phyloP scores from a whole-genome alignment of 1,140 invertebrate species.

The Pseudomyrmex gracilis region DNA sequence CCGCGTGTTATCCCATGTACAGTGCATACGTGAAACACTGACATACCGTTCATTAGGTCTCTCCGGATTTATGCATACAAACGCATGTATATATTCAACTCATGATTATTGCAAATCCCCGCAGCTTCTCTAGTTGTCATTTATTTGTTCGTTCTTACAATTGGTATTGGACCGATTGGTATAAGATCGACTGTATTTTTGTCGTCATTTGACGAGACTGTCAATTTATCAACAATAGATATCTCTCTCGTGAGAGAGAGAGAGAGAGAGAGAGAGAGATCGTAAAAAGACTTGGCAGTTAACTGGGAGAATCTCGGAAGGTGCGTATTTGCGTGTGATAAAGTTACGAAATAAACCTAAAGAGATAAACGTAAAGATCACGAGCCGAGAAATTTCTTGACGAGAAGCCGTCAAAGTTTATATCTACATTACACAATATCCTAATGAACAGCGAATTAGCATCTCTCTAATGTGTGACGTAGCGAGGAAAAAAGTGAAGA shows the following conservation, averaged over 20 bases:
- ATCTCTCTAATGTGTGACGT: slow-evolving; percentile 43
- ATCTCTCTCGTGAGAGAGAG: not conserved
- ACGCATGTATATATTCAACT: not conserved
- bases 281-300: slow-evolving; percentile 29
- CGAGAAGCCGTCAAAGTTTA: slow-evolving; percentile 35
- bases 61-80: slow-evolving; percentile 34
- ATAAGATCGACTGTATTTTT: slow-evolving; percentile 62
- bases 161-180: slow-evolving; percentile 7
- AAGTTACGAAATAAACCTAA: slow-evolving; percentile 56
- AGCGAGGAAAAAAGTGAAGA: slow-evolving; percentile 25
- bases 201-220: not conserved
- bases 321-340: slow-evolving; percentile 54
- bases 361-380: slow-evolving; percentile 59
- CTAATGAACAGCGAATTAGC: slow-evolving; percentile 75
- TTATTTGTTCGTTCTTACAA: slow-evolving; percentile 7
- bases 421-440: slow-evolving; percentile 48
- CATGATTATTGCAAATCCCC: not conserved
- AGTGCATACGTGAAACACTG: slow-evolving; percentile 29
- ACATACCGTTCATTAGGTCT: slow-evolving; percentile 45
- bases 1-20: slow-evolving; percentile 31
- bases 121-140: slow-evolving; percentile 20
- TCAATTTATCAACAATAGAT: slow-evolving; percentile 47
- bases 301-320: slow-evolving; percentile 32
- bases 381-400: not conserved
- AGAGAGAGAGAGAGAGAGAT: not conserved